Conservation (phyloP, 2,888 invertebrate genomes). For the Endotricha flammealis region DNA sequence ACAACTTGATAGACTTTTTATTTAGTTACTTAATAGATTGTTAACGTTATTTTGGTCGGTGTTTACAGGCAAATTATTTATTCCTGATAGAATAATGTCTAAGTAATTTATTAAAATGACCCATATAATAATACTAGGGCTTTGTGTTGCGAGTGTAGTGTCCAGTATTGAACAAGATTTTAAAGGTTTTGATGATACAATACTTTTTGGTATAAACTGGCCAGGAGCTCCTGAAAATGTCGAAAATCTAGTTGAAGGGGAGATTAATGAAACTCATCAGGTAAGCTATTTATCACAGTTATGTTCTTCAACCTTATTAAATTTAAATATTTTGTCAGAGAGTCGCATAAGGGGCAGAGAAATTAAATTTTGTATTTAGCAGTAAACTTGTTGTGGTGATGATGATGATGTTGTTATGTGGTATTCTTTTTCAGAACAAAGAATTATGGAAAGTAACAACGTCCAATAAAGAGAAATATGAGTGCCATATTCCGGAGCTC, state of each 20-base stretch:
- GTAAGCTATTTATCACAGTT: too few relatives aligned
- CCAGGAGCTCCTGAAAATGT: constrained; percentile 66
- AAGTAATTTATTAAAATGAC: constrained; percentile 39
- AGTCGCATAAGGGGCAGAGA: too few relatives aligned
- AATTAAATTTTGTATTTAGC: too few relatives aligned
- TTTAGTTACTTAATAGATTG: background rate
- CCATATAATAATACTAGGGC: constrained; percentile 33
- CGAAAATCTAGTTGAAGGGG: constrained; percentile 43
- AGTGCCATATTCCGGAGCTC: constrained; percentile 87
- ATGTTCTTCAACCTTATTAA: too few relatives aligned
- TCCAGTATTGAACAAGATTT: constrained; percentile 77
- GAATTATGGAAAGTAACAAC: constrained; percentile 85
- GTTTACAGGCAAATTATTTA: constrained; percentile 1
- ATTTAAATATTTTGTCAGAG: too few relatives aligned
- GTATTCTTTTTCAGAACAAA: constrained; percentile 29
- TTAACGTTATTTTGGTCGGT: background rate
- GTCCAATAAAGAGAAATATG: constrained; percentile 88
- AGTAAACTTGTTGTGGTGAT: too few relatives aligned
- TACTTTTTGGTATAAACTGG: constrained; percentile 89
- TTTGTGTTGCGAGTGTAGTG: constrained; percentile 35
- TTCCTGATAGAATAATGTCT: constrained; percentile 14
- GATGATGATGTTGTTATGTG: background rate
- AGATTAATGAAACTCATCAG: constrained; percentile 35
- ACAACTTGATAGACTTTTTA: background rate
- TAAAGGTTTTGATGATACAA: constrained; percentile 89